Base-by-base conservation (phyloP, 1,140 invertebrate genomes). In the Helicorthomorpha holstii region DNA sequence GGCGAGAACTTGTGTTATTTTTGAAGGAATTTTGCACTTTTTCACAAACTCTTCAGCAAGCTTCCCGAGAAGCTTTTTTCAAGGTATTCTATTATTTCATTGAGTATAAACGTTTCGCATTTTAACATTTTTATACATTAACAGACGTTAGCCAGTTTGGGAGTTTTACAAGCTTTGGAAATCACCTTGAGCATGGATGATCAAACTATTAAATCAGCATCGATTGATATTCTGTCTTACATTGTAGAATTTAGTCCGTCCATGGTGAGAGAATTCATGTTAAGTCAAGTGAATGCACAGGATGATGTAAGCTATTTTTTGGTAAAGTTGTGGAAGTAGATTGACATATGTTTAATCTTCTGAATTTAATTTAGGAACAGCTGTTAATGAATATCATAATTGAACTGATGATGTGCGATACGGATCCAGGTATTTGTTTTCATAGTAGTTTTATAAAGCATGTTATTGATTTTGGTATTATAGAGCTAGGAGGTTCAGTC, bases 1-100 rank as follows among this genome's bases (percentile, higher is more conserved):
- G 93, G 61, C 77, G 89, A 62, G 95, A 99, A 70, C 77, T 98
- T 56, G 87, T 98, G 49, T 71, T 96, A 55, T 99, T 99, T 73
- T 73, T 99, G 27, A 98, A 98, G 69, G 96, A 99, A 70, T 97
- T 97, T 70, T 98, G 94, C 73, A 94, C 92, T 68, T 98, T 97
- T 75, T 94, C 92, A 59, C 92, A 97, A 73, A 96, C 94, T 67
- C 72, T 98, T 57, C 93, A 98, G 65, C 90, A 90, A 10, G 88
- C 91, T 65, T 88, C 86, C 59, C 90, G 96, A 68, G 96, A 99
- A 68, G 77, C 81, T 38, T 98, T 98, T 73, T 97, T 96, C 70
- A 95, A 95, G 69, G 75, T 76, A 44, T 27, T 52, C 14, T 25
- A 42, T n/a, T 27, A 46, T 34, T 34, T 7, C 7, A 34, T 34